Evolutionary conservation across 1,140 invertebrate species (phyloP).

Genomic region (Pachyrhynchus sulphureomaculatus): DNA sequence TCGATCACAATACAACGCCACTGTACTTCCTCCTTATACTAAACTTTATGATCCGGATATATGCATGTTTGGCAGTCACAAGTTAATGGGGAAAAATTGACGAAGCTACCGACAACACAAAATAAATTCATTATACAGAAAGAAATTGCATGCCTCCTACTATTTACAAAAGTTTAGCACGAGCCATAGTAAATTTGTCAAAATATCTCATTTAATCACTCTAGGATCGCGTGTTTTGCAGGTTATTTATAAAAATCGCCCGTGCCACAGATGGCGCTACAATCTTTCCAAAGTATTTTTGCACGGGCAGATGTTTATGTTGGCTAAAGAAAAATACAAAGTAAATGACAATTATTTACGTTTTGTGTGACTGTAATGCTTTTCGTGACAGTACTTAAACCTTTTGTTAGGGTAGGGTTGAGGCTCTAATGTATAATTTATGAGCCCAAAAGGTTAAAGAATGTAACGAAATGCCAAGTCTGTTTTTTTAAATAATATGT

Average conservation of each 20-base stretch:
- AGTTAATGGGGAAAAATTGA: slow-evolving; percentile 35
- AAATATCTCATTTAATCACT: slow-evolving; percentile 33
- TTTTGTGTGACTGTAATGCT: slow-evolving; percentile 18
- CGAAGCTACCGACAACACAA: slow-evolving; percentile 16
- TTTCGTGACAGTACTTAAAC: slow-evolving; percentile 12
- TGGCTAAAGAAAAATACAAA: slow-evolving; percentile 8
- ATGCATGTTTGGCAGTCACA: slow-evolving; percentile 34
- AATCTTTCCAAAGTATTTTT: not conserved
- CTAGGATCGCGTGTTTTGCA: slow-evolving; percentile 14
- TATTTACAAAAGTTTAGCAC: slow-evolving; percentile 33
- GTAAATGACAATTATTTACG: slow-evolving; percentile 18
- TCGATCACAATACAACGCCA: too few relatives aligned
- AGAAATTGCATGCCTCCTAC: slow-evolving; percentile 31
- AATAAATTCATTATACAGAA: slow-evolving; percentile 35
- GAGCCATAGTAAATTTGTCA: slow-evolving; percentile 36
- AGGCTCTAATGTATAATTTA: too few relatives aligned
- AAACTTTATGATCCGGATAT: slow-evolving; percentile 21
- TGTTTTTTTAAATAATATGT: too few relatives aligned
- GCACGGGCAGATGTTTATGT: slow-evolving; percentile 21
- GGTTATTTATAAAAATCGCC: slow-evolving; percentile 28
- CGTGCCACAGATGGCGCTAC: slow-evolving; percentile 8
- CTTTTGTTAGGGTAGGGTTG: too few relatives aligned
- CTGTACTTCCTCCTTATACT: not conserved
- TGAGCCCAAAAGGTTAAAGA: too few relatives aligned
- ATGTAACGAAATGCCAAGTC: too few relatives aligned